Base-by-base conservation (phyloP, 1,140 invertebrate genomes). In the Asbolus verrucosus region DNA sequence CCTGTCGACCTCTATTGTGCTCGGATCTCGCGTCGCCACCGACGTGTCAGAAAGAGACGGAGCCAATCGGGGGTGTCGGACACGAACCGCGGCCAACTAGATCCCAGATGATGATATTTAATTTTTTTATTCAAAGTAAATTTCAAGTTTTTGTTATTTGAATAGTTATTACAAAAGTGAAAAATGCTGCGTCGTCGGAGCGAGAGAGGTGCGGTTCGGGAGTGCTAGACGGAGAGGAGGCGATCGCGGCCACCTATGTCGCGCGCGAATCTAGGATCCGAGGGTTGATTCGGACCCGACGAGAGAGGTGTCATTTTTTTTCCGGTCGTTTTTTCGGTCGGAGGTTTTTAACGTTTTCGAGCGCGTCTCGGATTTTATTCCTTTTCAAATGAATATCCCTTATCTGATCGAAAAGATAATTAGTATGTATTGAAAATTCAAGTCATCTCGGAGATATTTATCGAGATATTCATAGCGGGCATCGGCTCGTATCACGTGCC, bases 401-500 rank as follows among this genome's bases (percentile, higher is more conserved):
- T 76, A 76, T 76, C 75, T 76, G 75, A 76, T 76, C 67, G 59
- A 75, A 72, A 76, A 76, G 73, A 76, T 76, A 76, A 76, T 76
- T 76, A 76, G 75, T 76, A 76, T 76, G 75, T 76, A 76, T 76
- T 76, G 75, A 76, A 76, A 76, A 73, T 76, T 76, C 75, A 74
- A 76, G 75, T 76, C 75, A 76, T 76, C 75, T 74, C 60, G 18
- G 9, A 66, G 73, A 75, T 75, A 75, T 76, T 76, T 76, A 76
- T 76, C 75, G 75, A 73, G 69, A 65, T 73, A 70, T 70, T 66
- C 50, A 73, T 71, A 72, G 66, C 61, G 63, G 19, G 38, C 41
- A 62, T 36, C 70, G 54, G 61, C 54, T 61, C 61, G 61, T 43
- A 65, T 41, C 68, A 70, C 68, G 68, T 70, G 65, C 43, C 46